Evolutionary conservation across 2,888 invertebrate genomes (phyloP).

Genomic region (Adineta ricciae): DNA sequence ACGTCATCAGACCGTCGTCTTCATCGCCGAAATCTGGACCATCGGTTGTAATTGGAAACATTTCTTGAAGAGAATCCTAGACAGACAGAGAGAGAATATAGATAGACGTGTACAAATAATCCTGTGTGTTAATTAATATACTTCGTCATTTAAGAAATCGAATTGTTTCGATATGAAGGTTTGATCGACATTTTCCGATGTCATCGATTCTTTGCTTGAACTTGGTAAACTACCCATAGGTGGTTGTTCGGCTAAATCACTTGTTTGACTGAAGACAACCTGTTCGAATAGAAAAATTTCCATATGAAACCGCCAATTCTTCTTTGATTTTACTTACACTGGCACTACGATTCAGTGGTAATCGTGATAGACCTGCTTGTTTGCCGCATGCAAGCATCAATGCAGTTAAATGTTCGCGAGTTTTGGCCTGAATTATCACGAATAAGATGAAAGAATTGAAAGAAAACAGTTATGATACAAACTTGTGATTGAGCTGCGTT

Average conservation of each 20-base stretch:
- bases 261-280: constrained; percentile 5
- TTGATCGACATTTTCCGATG: neutral
- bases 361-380: constrained; percentile 6
- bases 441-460: neutral
- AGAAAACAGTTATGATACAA: too few relatives aligned
- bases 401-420: neutral
- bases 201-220: neutral
- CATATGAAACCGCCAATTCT: neutral
- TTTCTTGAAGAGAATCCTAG: neutral
- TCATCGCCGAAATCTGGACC: neutral
- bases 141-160: neutral
- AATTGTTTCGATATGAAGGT: neutral
- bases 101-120: too few relatives aligned
- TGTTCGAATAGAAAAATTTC: neutral
- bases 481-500: constrained; percentile 20
- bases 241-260: neutral
- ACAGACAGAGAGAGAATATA: neutral
- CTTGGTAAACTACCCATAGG: neutral
- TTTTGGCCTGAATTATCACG: neutral
- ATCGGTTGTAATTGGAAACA: neutral
- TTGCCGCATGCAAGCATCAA: neutral
- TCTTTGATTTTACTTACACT: too few relatives aligned
- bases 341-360: constrained; percentile 2
- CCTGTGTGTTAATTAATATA: neutral
- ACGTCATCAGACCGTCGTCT: neutral